Evolutionary conservation across 2,888 invertebrate genomes (phyloP).

Genomic region (Liposcelis brunnea): DNA sequence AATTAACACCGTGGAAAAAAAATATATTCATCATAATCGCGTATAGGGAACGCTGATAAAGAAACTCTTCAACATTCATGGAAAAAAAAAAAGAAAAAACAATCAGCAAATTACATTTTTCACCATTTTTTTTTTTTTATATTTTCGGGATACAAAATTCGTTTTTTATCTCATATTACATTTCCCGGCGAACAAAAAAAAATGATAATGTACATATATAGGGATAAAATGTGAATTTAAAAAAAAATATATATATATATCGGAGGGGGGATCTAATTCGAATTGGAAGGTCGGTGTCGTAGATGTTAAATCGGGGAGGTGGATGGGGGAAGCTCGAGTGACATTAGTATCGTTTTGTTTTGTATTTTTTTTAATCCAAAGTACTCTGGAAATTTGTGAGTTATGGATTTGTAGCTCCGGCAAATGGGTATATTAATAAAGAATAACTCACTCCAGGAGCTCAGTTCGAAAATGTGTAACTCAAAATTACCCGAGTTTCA

Average conservation of each 20-base stretch:
- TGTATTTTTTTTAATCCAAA: slow-evolving; percentile 9
- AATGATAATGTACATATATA: slow-evolving; percentile 2
- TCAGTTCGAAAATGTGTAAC: slow-evolving; percentile 7
- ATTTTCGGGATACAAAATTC: slow-evolving; percentile 6
- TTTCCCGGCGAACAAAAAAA: slow-evolving; percentile 5
- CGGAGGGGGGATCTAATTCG: slow-evolving; percentile 8
- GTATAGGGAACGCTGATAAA: no score
- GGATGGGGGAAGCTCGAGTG: slow-evolving; percentile 3
- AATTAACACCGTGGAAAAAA: no score
- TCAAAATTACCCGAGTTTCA: background rate
- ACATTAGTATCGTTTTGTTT: slow-evolving; percentile 6
- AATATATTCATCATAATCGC: no score
- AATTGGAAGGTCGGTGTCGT: slow-evolving; percentile 9
- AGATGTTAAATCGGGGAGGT: background rate
- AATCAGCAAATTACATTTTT: slow-evolving; percentile 7
- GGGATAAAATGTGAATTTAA: slow-evolving; percentile 8
- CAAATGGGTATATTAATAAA: slow-evolving; percentile 9
- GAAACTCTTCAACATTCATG: no score
- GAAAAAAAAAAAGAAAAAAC: no score
- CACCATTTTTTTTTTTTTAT: slow-evolving; percentile 7
- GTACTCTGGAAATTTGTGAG: slow-evolving; percentile 6
- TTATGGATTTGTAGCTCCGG: slow-evolving; percentile 7
- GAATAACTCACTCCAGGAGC: slow-evolving; percentile 3
- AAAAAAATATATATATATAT: slow-evolving; percentile 7
- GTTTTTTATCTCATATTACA: slow-evolving; percentile 6